Evolutionary conservation across 2,888 invertebrate species (phyloP).

Genomic region (Drosophila niveifrons): DNA sequence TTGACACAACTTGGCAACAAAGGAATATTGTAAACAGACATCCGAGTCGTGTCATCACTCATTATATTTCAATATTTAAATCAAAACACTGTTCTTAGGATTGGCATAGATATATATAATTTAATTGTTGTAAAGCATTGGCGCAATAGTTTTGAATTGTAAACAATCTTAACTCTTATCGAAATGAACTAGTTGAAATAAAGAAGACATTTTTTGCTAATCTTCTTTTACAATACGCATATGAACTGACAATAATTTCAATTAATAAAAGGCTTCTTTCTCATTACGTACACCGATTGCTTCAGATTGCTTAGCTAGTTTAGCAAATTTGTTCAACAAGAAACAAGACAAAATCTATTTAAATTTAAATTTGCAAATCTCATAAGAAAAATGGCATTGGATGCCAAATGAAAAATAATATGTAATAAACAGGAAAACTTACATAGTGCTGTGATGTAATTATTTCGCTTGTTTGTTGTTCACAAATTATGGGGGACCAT

Average conservation of each 20-base stretch:
- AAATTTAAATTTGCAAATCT: constrained; percentile 31
- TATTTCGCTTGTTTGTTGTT: constrained; percentile 1
- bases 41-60: too few relatives aligned
- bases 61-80: not conserved
- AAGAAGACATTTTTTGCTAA: constrained; percentile 12
- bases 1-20: not conserved
- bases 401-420: constrained; percentile 31
- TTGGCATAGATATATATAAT: constrained; percentile 19
- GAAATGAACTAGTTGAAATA: constrained; percentile 14
- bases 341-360: constrained; percentile 31
- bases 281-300: constrained; percentile 2
- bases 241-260: constrained; percentile 1
- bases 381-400: constrained; percentile 52
- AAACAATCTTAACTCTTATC: constrained; percentile 15
- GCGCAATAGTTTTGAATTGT: constrained; percentile 10
- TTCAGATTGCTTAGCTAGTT: constrained; percentile 6
- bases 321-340: constrained; percentile 34
- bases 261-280: not conserved
- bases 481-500: constrained; percentile 33
- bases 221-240: constrained; percentile 4
- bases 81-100: not conserved
- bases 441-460: constrained; percentile 6
- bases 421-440: constrained; percentile 15
- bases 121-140: constrained; percentile 25
- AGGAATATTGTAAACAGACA: too few relatives aligned